phyloP scores from a whole-genome alignment of 2,113 vertebrate genomes.

The Leucopsar rothschildi region DNA sequence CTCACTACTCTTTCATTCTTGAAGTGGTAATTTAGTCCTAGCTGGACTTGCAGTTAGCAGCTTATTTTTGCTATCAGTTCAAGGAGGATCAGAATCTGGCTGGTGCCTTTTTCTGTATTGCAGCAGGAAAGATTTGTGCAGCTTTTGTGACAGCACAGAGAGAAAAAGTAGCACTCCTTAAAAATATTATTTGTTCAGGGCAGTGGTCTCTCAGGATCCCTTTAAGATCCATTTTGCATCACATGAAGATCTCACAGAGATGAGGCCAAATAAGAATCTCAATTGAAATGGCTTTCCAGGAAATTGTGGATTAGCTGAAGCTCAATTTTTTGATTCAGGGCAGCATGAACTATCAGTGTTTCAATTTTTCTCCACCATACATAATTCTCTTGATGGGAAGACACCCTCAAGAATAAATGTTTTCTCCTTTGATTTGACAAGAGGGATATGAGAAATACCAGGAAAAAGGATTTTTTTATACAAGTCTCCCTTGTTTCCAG shows the following conservation, averaged over 20 bases:
- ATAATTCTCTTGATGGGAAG: neutral
- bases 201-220: rapidly evolving
- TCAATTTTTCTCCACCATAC: neutral
- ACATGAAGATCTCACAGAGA: neutral
- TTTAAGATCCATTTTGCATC: neutral
- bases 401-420: neutral
- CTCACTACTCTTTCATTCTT: neutral
- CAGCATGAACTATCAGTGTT: neutral
- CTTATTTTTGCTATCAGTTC: neutral
- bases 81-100: neutral
- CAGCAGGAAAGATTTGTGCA: neutral
- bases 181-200: neutral
- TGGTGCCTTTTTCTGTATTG: neutral
- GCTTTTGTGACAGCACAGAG: neutral
- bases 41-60: neutral
- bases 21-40: neutral
- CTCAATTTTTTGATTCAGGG: neutral
- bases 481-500: neutral
- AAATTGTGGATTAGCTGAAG: neutral
- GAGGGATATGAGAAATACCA: neutral
- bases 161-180: neutral
- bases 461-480: neutral
- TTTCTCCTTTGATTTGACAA: neutral
- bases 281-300: neutral
- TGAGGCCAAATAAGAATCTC: neutral